Conservation (phyloP, 2,888 invertebrate genomes). For the Eustalomyia histrio region DNA sequence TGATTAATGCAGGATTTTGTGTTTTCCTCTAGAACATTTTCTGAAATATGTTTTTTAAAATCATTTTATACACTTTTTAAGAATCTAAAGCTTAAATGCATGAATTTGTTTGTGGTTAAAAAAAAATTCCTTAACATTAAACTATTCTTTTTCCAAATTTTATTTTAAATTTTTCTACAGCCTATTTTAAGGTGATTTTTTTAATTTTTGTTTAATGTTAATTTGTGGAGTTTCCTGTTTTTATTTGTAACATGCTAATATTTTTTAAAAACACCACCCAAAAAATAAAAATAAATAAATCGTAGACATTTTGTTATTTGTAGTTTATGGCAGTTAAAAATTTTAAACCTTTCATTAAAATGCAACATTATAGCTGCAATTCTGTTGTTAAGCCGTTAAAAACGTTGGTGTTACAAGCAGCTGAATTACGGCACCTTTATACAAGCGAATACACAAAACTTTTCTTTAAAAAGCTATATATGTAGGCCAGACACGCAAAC, state of each 20-base stretch:
- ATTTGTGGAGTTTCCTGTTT: not conserved
- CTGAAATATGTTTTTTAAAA: too few species aligned
- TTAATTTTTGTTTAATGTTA: not conserved
- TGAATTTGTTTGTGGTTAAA: too few species aligned
- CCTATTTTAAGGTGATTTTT: too few species aligned
- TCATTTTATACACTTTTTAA: too few species aligned
- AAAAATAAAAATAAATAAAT: too few species aligned
- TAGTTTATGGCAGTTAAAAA: not conserved
- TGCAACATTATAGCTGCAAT: not conserved
- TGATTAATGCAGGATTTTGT: too few species aligned
- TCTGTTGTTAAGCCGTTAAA: not conserved
- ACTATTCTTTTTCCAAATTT: too few species aligned
- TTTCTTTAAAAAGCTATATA: not conserved
- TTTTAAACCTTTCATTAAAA: conserved; percentile 7
- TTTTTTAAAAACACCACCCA: not conserved
- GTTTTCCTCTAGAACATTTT: too few species aligned
- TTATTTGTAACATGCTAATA: not conserved
- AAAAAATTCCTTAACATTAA: too few species aligned
- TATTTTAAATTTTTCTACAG: too few species aligned
- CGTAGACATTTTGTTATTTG: not conserved
- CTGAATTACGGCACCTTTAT: not conserved
- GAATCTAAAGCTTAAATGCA: too few species aligned
- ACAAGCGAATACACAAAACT: not conserved
- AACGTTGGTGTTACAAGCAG: not conserved
- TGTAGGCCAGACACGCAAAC: conserved; percentile 39